Conservation (phyloP, 2,888 invertebrate genomes). For the Mythimna pallens region DNA sequence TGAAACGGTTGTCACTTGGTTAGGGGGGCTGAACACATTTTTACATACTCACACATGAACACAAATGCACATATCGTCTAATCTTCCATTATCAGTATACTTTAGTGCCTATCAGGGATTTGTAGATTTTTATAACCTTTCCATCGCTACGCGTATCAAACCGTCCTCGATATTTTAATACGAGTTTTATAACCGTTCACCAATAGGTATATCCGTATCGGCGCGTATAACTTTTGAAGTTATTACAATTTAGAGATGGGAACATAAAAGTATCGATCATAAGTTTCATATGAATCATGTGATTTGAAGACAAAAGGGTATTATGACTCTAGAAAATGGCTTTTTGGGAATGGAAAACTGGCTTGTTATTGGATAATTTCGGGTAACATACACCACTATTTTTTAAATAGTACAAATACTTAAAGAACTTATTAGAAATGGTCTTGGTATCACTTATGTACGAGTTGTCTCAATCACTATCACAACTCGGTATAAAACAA, state of each 20-base stretch:
- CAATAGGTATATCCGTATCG: conserved; percentile 56
- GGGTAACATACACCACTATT: too few species aligned
- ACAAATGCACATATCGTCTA: conserved; percentile 6
- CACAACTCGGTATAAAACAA: too few species aligned
- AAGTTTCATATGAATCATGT: not conserved
- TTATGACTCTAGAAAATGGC: too few species aligned
- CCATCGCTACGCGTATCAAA: conserved; percentile 30
- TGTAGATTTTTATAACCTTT: conserved; percentile 38
- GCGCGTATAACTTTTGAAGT: conserved; percentile 61
- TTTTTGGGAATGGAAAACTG: too few species aligned
- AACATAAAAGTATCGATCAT: conserved; percentile 24
- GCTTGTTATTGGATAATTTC: too few species aligned
- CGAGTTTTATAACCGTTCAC: conserved; percentile 61
- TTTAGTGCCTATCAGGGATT: conserved; percentile 24
- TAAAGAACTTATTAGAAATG: too few species aligned
- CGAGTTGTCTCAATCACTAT: too few species aligned
- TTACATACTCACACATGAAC: not conserved
- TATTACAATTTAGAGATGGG: conserved; percentile 62
- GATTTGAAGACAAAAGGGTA: too few species aligned
- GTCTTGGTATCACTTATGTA: too few species aligned
- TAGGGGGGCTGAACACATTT: too few species aligned
- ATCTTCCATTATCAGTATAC: conserved; percentile 11
- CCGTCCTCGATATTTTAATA: conserved; percentile 57
- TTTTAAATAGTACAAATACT: too few species aligned
- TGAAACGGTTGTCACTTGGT: too few species aligned